phyloP scores from a whole-genome alignment of 1,140 invertebrate species.

The Panagrolaimus sp. region DNA sequence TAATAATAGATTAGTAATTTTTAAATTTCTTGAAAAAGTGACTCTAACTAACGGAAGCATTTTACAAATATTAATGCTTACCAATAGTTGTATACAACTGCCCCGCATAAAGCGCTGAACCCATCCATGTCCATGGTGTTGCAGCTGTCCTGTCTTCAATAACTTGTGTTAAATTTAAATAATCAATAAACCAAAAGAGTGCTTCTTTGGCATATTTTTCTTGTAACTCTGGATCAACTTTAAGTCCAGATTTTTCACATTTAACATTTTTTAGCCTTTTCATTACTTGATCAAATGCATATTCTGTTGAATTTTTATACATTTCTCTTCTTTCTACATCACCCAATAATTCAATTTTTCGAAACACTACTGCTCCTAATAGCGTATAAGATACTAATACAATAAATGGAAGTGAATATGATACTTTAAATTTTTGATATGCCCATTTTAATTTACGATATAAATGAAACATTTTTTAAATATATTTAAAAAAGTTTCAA shows the following conservation, averaged over 20 bases:
- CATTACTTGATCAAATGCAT: slow-evolving; percentile 48
- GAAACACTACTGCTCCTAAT: slow-evolving; percentile 43
- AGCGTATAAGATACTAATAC: slow-evolving; percentile 42
- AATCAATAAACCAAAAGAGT: slow-evolving; percentile 50
- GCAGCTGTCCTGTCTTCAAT: slow-evolving; percentile 30
- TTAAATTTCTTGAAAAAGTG: too few relatives aligned
- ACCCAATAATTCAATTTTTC: slow-evolving; percentile 41
- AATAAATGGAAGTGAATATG: slow-evolving; percentile 37
- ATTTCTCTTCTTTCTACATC: slow-evolving; percentile 28
- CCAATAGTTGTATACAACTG: slow-evolving; percentile 57
- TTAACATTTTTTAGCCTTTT: slow-evolving; percentile 46
- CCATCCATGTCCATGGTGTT: slow-evolving; percentile 53
- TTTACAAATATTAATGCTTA: slow-evolving; percentile 26
- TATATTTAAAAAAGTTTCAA: not conserved
- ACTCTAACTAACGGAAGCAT: too few relatives aligned
- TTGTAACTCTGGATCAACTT: slow-evolving; percentile 11
- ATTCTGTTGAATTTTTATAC: slow-evolving; percentile 43
- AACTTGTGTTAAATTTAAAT: slow-evolving; percentile 53
- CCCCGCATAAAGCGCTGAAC: slow-evolving; percentile 55
- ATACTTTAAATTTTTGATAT: slow-evolving; percentile 27
- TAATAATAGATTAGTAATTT: too few relatives aligned
- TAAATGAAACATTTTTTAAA: not conserved
- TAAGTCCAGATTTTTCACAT: slow-evolving; percentile 17
- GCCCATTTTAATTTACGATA: not conserved
- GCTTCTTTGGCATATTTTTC: slow-evolving; percentile 42